Evolutionary conservation across 2,797 vertebrate species (phyloP).

Genomic region (Sus cebifrons): DNA sequence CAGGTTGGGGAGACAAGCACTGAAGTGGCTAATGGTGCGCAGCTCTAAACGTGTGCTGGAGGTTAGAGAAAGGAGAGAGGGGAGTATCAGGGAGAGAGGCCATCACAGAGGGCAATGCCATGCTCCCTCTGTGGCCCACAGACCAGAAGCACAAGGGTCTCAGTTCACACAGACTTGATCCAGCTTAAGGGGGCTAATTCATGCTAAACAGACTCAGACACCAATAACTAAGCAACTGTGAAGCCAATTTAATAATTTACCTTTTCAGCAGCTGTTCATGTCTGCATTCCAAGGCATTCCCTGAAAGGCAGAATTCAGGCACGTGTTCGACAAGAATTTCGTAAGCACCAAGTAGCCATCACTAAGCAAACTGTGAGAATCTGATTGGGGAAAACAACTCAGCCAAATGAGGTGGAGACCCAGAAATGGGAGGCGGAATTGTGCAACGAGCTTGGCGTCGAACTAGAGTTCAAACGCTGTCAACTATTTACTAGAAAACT

Average conservation of each 20-base stretch:
- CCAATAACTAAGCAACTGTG: neutral
- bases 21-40: neutral
- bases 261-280: neutral
- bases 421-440: neutral
- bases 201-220: neutral
- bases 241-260: neutral
- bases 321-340: neutral
- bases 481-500: constrained; percentile 12
- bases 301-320: neutral
- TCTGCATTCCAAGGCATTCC: neutral
- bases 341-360: neutral
- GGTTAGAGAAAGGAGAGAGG: neutral
- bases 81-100: neutral
- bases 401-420: constrained; percentile 31
- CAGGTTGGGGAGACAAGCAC: neutral
- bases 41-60: neutral
- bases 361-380: neutral
- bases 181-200: neutral
- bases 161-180: rapidly evolving
- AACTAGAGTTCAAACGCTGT: neutral
- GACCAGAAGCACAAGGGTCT: constrained; percentile 1
- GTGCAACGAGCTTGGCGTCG: constrained; percentile 65
- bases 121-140: neutral
- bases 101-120: neutral
- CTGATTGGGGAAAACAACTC: neutral